These are phyloP conservation scores for Agapornis canus DNA, from an alignment of 2,797 vertebrate genomes.

Conservation along the genomic window DNA sequence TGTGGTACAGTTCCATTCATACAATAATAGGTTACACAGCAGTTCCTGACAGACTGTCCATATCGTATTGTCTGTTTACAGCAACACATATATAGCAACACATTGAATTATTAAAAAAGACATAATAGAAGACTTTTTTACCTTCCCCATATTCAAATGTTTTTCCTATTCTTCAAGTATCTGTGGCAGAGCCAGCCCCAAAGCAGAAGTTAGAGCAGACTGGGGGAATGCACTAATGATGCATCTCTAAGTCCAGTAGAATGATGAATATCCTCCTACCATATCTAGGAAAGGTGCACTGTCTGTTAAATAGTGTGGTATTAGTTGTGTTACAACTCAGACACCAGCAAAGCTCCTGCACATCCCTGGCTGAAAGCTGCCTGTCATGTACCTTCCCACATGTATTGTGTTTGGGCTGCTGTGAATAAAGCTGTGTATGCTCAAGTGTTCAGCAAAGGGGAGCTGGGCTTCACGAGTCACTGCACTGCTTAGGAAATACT, in stretches of 20 bases:
- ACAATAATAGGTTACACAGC: neutral
- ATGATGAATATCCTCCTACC: neutral
- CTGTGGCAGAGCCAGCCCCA: neutral
- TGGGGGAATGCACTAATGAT: neutral
- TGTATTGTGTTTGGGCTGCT: neutral
- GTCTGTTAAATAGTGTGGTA: neutral
- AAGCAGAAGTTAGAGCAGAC: neutral
- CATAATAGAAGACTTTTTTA: neutral
- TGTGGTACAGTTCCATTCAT: neutral
- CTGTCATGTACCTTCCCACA: neutral
- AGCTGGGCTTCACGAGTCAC: neutral
- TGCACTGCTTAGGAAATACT: neutral
- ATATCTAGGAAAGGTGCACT: neutral
- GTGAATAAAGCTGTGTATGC: neutral
- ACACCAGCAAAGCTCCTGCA: neutral
- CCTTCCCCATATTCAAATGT: neutral
- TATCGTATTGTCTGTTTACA: neutral
- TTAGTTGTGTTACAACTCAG: neutral
- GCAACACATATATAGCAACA: neutral
- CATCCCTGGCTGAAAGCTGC: slow-evolving; percentile 32
- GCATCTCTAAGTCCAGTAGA: neutral
- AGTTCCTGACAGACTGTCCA: neutral
- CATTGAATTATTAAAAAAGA: neutral
- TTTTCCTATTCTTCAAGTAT: neutral
- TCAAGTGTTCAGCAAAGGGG: neutral